Percentiles rank a stretch among this genome's conserved stretches.
These are phyloP conservation scores for Stercorarius parasiticus DNA, from an alignment of 2,113 vertebrate species.

Conservation along the genomic window DNA sequence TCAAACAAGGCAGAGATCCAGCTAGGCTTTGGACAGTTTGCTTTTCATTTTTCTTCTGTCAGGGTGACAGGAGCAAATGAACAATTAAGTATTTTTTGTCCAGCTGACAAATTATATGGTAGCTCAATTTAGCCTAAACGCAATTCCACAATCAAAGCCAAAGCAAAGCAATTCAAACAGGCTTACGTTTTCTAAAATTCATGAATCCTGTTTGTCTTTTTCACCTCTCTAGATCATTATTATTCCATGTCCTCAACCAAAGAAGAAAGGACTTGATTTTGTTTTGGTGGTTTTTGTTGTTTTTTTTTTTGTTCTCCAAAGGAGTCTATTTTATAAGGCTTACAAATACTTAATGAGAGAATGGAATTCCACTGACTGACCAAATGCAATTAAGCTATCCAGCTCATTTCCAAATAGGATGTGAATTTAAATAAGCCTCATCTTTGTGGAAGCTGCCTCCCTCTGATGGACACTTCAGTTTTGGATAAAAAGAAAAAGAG, in stretches of 20 bases:
- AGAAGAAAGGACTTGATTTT: background rate
- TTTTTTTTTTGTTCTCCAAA: background rate
- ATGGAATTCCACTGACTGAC: conserved; percentile 3
- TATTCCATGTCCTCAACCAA: background rate
- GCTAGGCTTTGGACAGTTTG: background rate
- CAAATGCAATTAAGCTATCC: conserved; percentile 20
- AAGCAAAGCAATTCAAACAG: background rate
- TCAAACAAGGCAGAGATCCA: background rate
- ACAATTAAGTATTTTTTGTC: conserved; percentile 14
- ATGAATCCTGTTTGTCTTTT: background rate
- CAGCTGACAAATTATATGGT: conserved; percentile 38
- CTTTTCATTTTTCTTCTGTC: background rate
- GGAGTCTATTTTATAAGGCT: background rate
- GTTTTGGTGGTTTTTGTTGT: background rate
- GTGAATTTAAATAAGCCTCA: conserved; percentile 23
- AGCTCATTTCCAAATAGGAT: conserved; percentile 1
- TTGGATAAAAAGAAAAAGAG: background rate
- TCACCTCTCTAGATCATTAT: background rate
- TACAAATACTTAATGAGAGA: conserved; percentile 7
- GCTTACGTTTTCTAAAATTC: background rate
- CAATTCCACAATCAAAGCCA: conserved; percentile 19
- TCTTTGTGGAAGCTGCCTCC: conserved; percentile 33
- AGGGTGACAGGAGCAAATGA: conserved; percentile 6
- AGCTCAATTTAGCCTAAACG: conserved; percentile 6
- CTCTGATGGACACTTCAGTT: conserved; percentile 34